Base-by-base conservation (phyloP, 2,113 vertebrate species). In the Coryphaenoides rupestris region DNA sequence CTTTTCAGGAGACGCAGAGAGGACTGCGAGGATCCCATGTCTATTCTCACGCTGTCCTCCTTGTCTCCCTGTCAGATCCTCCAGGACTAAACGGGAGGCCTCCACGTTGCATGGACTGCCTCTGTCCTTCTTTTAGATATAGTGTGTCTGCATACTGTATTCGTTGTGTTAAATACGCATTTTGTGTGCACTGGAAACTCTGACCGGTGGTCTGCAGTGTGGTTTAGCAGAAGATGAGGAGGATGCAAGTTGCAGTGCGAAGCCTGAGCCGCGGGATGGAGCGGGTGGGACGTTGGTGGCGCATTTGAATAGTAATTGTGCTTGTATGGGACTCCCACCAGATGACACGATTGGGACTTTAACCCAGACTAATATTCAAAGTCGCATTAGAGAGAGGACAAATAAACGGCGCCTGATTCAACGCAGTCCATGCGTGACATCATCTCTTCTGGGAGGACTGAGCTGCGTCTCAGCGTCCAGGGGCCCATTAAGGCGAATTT, bases 261-360 rank as follows among this genome's bases (percentile, higher is more conserved):
- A 12, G 33, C 9, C 33, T 40, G 7, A 95, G 94, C 94, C 94
- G n/a, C n/a, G 94, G 88, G 83, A 82, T 58, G 81, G 90, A 91
- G 94, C 93, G 94, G 95, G 95, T 95, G 95, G 94, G 93, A 95
- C 91, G 93, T 94, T 93, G 91, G 91, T 84, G 84, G 89, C 66
- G 85, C 87, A 76, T 93, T 91, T 95, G 93, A 95, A 95, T 93
- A 89, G 90, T 91, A 90, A 93, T 93, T 87, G 87, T 84, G 92
- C 85, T 93, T 91, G 94, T 94, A 92, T 97, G 95, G 93, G 95
- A 96, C 95, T 93, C 92, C 91, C 89, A 92, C 92, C 96, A 96
- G 94, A 95, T 97, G 96, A 95, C 94, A 92, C 89, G 89, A 90
- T 90, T 87, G 86, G 89, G 81, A 88, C 90, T 85, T 91, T 86